A percentile compares a stretch with the other conserved stretches of the same genome.
Conservation (phyloP, 1,140 invertebrate species). For the Saccostrea echinata region DNA sequence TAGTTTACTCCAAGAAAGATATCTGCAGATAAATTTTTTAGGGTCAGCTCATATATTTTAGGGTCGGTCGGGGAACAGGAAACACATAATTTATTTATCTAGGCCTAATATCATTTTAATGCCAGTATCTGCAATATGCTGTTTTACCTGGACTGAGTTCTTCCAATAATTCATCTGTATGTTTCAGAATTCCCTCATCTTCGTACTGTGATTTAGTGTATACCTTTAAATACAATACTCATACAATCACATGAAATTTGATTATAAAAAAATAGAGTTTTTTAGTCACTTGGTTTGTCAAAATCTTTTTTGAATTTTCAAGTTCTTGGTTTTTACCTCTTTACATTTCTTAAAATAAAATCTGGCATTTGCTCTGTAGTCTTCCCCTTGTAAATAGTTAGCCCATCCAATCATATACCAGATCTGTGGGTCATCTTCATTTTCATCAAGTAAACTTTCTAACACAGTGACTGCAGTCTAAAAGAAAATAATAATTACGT, state of each 20-base stretch:
- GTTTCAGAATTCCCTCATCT: constrained; percentile 70
- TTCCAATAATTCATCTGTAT: constrained; percentile 69
- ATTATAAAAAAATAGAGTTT: too few species aligned
- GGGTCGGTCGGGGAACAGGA: too few species aligned
- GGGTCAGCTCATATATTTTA: too few species aligned
- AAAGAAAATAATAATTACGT: constrained; percentile 15
- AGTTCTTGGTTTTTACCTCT: constrained; percentile 66
- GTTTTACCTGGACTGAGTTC: constrained; percentile 72
- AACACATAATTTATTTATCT: too few species aligned
- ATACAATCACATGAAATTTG: too few species aligned
- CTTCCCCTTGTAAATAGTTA: constrained; percentile 76
- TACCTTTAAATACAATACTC: constrained; percentile 62
- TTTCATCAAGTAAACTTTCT: constrained; percentile 75
- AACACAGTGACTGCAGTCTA: constrained; percentile 73
- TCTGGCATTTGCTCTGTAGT: constrained; percentile 76
- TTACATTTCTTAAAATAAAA: constrained; percentile 78
- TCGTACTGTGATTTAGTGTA: constrained; percentile 68
- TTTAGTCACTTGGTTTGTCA: too few species aligned
- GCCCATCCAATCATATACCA: constrained; percentile 81
- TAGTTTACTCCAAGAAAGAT: too few species aligned
- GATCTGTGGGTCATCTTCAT: constrained; percentile 75
- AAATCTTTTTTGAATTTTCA: background rate
- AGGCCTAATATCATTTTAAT: too few species aligned
- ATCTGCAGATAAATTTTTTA: too few species aligned
- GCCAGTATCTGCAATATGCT: background rate